Percentiles rank a stretch among this genome's conserved stretches.
These are phyloP conservation scores for Melanotaenia maccullochi DNA, from an alignment of 2,797 vertebrate genomes.

Conservation along the genomic window DNA sequence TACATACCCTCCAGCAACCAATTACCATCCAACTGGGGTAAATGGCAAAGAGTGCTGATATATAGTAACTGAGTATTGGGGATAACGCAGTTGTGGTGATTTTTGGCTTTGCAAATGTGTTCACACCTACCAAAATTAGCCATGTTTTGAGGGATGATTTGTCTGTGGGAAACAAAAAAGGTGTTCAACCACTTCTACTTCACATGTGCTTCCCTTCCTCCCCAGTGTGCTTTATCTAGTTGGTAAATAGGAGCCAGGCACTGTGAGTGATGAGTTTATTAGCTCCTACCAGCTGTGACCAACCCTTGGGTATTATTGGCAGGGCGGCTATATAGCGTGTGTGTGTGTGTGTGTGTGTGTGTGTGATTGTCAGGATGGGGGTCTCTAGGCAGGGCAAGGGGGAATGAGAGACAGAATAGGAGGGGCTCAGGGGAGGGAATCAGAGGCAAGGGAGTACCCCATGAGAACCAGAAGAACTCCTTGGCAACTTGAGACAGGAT, in stretches of 20 bases:
- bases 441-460: slow-evolving; percentile 55
- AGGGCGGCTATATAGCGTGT: slow-evolving; percentile 6
- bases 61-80: not conserved
- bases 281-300: slow-evolving; percentile 82
- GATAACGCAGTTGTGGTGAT: slow-evolving; percentile 6
- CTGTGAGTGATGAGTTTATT: slow-evolving; percentile 82
- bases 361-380: slow-evolving; percentile 25
- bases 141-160: slow-evolving; percentile 7
- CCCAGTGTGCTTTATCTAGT: slow-evolving; percentile 52
- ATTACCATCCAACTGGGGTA: slow-evolving; percentile 43
- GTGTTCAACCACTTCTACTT: slow-evolving; percentile 35
- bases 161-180: slow-evolving; percentile 26
- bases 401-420: slow-evolving; percentile 10
- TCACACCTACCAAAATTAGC: not conserved
- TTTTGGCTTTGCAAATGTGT: slow-evolving; percentile 15
- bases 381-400: slow-evolving; percentile 11
- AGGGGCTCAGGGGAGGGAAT: slow-evolving; percentile 6
- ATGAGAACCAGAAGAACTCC: slow-evolving; percentile 76
- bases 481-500: slow-evolving; percentile 72
- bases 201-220: slow-evolving; percentile 3
- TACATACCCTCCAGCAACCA: slow-evolving; percentile 46
- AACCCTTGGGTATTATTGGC: slow-evolving; percentile 71
- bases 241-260: slow-evolving; percentile 68
- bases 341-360: slow-evolving; percentile 10
- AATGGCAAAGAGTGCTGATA: slow-evolving; percentile 39